Evolutionary conservation across 2,888 invertebrate species (phyloP).

Genomic region (Tetanocera ferruginea): DNA sequence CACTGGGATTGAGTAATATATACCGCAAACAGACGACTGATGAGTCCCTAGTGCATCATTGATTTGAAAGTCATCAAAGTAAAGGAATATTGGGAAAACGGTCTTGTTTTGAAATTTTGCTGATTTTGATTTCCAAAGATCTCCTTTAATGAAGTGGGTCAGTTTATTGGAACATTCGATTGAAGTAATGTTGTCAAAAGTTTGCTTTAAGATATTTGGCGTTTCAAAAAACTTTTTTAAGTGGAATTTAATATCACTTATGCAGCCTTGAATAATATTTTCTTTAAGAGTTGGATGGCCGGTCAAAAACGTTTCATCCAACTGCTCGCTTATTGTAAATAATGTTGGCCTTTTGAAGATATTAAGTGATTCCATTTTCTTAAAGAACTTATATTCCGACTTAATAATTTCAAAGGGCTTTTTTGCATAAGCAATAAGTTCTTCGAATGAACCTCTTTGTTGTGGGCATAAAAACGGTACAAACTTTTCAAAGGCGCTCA

Average conservation of each 20-base stretch:
- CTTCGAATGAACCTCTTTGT: conserved; percentile 26
- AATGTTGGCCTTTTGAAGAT: conserved; percentile 31
- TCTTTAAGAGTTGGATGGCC: conserved; percentile 41
- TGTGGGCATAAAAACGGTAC: conserved; percentile 31
- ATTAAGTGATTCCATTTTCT: conserved; percentile 32
- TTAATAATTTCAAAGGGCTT: conserved; percentile 27
- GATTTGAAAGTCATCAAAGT: conserved; percentile 46
- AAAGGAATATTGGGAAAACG: conserved; percentile 42
- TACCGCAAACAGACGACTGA: conserved; percentile 43
- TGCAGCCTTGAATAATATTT: conserved; percentile 41
- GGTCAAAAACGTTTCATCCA: conserved; percentile 38
- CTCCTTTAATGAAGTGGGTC: conserved; percentile 40
- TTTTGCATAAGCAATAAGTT: conserved; percentile 33
- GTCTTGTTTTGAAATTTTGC: conserved; percentile 33
- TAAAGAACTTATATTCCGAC: conserved; percentile 33
- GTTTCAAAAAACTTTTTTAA: conserved; percentile 39
- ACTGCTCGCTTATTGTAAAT: conserved; percentile 37
- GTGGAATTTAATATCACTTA: conserved; percentile 39
- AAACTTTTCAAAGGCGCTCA: conserved; percentile 28
- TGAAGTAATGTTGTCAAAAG: conserved; percentile 38
- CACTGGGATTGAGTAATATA: conserved; percentile 46
- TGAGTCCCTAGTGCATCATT: conserved; percentile 43
- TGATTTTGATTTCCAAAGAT: conserved; percentile 40
- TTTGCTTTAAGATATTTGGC: conserved; percentile 36
- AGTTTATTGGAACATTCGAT: conserved; percentile 32